Conservation (phyloP, 2,888 invertebrate genomes). For the Lapara coniferarum region DNA sequence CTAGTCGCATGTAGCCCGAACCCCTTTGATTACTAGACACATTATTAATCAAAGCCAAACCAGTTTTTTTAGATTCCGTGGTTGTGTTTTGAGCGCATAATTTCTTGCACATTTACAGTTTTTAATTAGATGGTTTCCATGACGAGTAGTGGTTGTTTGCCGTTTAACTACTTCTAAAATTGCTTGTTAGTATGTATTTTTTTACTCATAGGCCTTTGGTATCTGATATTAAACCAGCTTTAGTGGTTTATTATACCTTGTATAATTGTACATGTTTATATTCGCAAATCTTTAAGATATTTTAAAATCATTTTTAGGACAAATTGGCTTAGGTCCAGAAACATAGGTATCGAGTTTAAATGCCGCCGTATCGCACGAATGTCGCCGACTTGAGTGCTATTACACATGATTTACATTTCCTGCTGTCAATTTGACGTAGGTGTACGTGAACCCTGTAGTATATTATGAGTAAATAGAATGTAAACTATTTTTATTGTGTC, state of each 20-base stretch:
- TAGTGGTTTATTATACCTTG: too few species aligned
- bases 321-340: constrained; percentile 68
- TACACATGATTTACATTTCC: constrained; percentile 68
- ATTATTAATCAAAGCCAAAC: neutral
- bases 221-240: neutral
- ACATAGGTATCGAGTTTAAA: constrained; percentile 66
- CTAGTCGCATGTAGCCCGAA: neutral
- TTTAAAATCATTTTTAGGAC: constrained; percentile 59
- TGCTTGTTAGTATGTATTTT: neutral
- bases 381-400: constrained; percentile 63
- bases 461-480: constrained; percentile 17
- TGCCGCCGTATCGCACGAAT: constrained; percentile 64
- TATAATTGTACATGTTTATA: constrained; percentile 34
- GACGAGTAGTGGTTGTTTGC: neutral
- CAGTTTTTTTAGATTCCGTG: neutral
- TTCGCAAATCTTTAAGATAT: constrained; percentile 41
- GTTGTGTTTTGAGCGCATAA: constrained; percentile 1
- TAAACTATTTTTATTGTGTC: constrained; percentile 28
- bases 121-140: constrained; percentile 9
- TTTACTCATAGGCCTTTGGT: constrained; percentile 1
- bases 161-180: neutral
- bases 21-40: too few species aligned
- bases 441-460: constrained; percentile 8
- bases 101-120: constrained; percentile 17
- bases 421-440: constrained; percentile 54